A percentile compares a stretch with the other conserved stretches of the same genome.
Evolutionary conservation across 2,113 vertebrate species (phyloP).

Genomic region (Prunella himalayana): DNA sequence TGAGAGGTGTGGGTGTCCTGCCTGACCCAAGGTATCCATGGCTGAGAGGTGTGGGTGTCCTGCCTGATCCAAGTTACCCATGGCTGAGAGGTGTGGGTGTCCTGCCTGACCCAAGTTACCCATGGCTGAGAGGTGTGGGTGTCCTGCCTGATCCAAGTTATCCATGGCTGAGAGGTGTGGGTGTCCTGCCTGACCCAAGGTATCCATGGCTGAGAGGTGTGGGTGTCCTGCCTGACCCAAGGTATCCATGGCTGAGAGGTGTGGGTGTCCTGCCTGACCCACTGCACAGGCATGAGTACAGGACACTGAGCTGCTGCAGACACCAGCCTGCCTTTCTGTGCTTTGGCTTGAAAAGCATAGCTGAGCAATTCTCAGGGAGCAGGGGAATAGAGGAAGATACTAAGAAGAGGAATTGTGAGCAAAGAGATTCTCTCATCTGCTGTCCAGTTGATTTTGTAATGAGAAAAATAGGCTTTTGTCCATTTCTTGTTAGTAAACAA

Average conservation of each 20-base stretch:
- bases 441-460: neutral
- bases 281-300: neutral
- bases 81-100: neutral
- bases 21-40: neutral
- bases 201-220: neutral
- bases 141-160: neutral
- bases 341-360: neutral
- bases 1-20: neutral
- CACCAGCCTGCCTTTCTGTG: neutral
- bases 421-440: neutral
- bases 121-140: neutral
- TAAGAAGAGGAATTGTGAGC: neutral
- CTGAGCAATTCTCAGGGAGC: neutral
- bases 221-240: neutral
- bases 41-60: neutral
- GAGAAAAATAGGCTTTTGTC: neutral
- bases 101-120: neutral
- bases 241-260: neutral
- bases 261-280: neutral
- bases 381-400: neutral
- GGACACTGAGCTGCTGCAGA: neutral
- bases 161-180: neutral
- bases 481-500: neutral
- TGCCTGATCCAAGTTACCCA: neutral
- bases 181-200: neutral